A percentile compares a stretch with the other conserved stretches of the same genome.
These are phyloP conservation scores for Cyclargus thomasi DNA, from an alignment of 1,140 invertebrate species.

Conservation along the genomic window DNA sequence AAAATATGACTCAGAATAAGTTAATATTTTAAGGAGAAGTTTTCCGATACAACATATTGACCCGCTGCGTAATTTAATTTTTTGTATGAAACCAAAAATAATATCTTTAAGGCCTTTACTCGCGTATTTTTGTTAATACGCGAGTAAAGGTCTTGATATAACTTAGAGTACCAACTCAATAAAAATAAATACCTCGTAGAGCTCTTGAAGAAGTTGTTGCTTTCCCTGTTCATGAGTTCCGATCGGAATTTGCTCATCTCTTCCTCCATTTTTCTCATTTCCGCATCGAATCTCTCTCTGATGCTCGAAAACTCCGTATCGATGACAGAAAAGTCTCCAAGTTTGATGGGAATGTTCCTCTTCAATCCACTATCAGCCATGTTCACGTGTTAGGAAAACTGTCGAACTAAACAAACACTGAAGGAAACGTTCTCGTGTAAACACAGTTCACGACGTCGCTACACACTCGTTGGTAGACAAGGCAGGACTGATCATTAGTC, in stretches of 20 bases:
- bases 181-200: constrained; percentile 83
- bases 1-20: constrained; percentile 45
- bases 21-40: constrained; percentile 42
- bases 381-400: constrained; percentile 61
- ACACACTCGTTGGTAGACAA: constrained; percentile 60
- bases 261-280: constrained; percentile 98
- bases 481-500: constrained; percentile 70
- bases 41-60: constrained; percentile 26
- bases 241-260: constrained; percentile 97
- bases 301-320: constrained; percentile 97
- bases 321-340: constrained; percentile 95
- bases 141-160: neutral
- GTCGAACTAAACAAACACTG: constrained; percentile 70
- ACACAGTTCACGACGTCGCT: constrained; percentile 61
- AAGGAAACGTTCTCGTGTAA: constrained; percentile 55
- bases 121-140: neutral
- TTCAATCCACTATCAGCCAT: constrained; percentile 87
- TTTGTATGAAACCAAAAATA: constrained; percentile 12
- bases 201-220: constrained; percentile 91
- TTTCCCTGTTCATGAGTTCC: constrained; percentile 93
- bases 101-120: neutral
- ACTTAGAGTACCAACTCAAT: neutral
- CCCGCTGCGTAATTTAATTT: constrained; percentile 24
- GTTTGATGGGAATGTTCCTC: constrained; percentile 93
- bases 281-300: constrained; percentile 94